phyloP scores from a whole-genome alignment of 2,113 vertebrate species.

The Malaclemys terrapin region DNA sequence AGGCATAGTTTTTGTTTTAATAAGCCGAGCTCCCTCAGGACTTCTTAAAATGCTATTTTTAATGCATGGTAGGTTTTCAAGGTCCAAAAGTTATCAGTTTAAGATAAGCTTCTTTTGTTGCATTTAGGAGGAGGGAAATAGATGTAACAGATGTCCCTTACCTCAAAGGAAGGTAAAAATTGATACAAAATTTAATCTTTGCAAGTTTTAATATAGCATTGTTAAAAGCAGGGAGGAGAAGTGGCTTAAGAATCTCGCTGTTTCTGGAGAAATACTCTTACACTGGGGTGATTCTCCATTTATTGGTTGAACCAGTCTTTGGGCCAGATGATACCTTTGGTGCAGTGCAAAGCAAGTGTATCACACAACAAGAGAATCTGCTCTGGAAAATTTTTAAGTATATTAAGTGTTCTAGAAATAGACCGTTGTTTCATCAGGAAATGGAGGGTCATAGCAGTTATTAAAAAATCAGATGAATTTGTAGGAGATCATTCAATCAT shows the following conservation, averaged over 20 bases:
- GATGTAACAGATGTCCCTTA: constrained; percentile 29
- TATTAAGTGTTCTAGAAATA: neutral
- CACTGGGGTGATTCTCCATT: fast-evolving
- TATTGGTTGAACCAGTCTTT: neutral
- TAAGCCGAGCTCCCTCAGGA: neutral
- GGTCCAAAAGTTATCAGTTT: constrained; percentile 32
- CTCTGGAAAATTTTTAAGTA: neutral
- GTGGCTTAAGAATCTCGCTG: neutral
- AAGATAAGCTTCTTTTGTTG: neutral
- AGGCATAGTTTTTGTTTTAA: constrained; percentile 49
- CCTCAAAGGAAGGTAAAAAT: constrained; percentile 20
- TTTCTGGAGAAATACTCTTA: neutral
- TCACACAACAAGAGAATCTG: neutral
- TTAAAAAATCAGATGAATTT: neutral
- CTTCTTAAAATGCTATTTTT: constrained; percentile 1
- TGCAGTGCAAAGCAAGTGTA: neutral
- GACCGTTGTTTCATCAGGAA: neutral
- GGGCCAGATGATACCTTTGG: neutral
- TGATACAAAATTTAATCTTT: neutral
- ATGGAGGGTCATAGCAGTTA: neutral
- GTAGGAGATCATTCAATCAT: neutral
- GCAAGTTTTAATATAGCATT: neutral
- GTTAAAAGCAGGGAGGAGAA: neutral
- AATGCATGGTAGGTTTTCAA: neutral
- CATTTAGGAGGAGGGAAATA: neutral